These are phyloP conservation scores for Globodera rostochiensis DNA, from an alignment of 1,140 invertebrate genomes.

Conservation along the genomic window DNA sequence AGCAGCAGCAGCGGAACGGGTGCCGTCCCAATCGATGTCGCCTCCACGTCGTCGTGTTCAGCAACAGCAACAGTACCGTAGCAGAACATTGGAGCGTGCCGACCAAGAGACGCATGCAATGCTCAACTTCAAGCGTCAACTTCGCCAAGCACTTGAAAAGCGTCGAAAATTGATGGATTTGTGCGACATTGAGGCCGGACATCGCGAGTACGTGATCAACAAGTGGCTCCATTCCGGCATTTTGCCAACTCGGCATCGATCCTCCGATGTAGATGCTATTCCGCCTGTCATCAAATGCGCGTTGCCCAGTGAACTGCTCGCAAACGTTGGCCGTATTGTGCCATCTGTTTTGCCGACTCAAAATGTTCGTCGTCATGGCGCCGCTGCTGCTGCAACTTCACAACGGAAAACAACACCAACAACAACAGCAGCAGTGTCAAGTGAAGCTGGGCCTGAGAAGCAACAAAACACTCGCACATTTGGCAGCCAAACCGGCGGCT, in stretches of 20 bases:
- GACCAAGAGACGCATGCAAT: background rate
- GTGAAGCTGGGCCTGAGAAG: too few species aligned
- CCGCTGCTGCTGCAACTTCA: background rate
- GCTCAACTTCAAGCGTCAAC: conserved; percentile 60
- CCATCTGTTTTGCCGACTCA: conserved; percentile 7
- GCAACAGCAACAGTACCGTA: background rate
- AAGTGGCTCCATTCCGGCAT: conserved; percentile 58
- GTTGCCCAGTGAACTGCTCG: conserved; percentile 47
- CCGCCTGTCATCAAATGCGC: conserved; percentile 51
- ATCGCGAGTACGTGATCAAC: conserved; percentile 58
- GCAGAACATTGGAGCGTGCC: background rate
- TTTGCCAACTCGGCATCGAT: conserved; percentile 41
- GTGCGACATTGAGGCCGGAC: conserved; percentile 61
- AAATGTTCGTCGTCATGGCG: background rate
- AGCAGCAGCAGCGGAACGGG: background rate
- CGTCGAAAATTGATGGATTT: conserved; percentile 48
- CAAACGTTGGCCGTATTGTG: conserved; percentile 43
- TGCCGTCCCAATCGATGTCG: background rate
- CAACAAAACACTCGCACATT: background rate
- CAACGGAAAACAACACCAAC: background rate
- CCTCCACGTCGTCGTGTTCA: background rate
- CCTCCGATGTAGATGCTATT: conserved; percentile 37
- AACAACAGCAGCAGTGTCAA: background rate
- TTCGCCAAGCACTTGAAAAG: conserved; percentile 50
- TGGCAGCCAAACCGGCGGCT: conserved; percentile 8